Conservation (phyloP, 2,888 invertebrate genomes). For the Cataglyphis albicans region DNA sequence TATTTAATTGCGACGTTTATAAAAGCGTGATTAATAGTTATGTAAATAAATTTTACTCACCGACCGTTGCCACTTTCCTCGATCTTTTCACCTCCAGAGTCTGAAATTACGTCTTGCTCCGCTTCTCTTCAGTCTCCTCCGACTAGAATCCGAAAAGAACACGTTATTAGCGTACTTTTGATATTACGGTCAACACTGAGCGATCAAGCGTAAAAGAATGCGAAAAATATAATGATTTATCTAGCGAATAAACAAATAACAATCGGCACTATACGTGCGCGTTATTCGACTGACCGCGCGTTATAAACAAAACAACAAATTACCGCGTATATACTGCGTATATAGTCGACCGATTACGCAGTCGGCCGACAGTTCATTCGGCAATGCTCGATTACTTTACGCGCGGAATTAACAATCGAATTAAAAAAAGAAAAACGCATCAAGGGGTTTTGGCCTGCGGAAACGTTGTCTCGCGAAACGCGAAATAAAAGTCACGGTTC, state of each 20-base stretch:
- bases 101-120: not conserved
- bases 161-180: not conserved
- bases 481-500: not conserved
- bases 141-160: not conserved
- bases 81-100: not conserved
- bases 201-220: not conserved
- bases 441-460: not conserved
- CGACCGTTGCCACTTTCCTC: no score
- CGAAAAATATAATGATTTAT: not conserved
- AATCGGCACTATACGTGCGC: not conserved
- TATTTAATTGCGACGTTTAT: constrained; percentile 16
- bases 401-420: not conserved
- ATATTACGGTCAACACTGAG: not conserved
- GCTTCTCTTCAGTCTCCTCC: not conserved
- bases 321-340: not conserved
- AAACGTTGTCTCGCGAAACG: not conserved
- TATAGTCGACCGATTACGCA: constrained; percentile 1
- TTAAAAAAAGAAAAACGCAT: not conserved
- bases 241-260: not conserved
- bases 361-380: not conserved
- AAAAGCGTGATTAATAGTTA: constrained; percentile 17
- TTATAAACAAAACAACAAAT: constrained; percentile 1
- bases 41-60: constrained; percentile 27
- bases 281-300: not conserved
- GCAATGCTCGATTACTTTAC: constrained; percentile 3